A percentile compares a stretch with the other conserved stretches of the same genome.
These are phyloP conservation scores for Alcedo quadribrachys DNA, from an alignment of 2,797 vertebrate species.

Conservation along the genomic window DNA sequence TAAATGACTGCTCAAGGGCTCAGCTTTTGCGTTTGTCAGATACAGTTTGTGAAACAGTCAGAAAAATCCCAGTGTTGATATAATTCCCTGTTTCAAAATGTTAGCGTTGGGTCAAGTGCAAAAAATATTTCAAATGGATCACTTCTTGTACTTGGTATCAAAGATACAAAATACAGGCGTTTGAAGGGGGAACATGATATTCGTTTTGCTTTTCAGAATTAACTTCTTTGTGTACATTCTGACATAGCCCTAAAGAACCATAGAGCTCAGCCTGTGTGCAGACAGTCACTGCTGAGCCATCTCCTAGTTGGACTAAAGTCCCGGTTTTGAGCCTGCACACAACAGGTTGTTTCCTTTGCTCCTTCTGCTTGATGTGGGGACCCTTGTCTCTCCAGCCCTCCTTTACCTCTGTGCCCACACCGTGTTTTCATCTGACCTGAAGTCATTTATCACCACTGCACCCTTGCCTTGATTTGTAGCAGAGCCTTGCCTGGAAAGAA, in stretches of 20 bases:
- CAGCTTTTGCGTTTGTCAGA: not conserved
- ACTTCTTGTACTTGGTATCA: not conserved
- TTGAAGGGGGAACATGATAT: not conserved
- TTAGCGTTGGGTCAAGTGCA: not conserved
- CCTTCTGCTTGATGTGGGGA: not conserved
- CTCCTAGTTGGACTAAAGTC: not conserved
- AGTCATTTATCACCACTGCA: not conserved
- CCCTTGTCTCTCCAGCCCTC: not conserved
- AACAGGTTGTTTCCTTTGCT: not conserved
- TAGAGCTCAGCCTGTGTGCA: accelerated
- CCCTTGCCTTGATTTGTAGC: not conserved
- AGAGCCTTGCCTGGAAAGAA: not conserved
- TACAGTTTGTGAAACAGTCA: not conserved
- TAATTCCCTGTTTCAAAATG: not conserved
- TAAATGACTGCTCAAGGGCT: not conserved
- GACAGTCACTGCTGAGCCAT: not conserved
- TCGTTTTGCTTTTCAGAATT: not conserved
- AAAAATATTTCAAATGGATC: not conserved
- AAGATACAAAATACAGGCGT: not conserved
- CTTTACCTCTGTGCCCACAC: not conserved
- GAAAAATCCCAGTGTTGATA: not conserved
- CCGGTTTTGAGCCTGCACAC: not conserved
- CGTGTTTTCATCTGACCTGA: not conserved
- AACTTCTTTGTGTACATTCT: not conserved
- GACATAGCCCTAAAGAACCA: not conserved